phyloP scores from a whole-genome alignment of 2,888 invertebrate species.

The Monoplex corrugatus region DNA sequence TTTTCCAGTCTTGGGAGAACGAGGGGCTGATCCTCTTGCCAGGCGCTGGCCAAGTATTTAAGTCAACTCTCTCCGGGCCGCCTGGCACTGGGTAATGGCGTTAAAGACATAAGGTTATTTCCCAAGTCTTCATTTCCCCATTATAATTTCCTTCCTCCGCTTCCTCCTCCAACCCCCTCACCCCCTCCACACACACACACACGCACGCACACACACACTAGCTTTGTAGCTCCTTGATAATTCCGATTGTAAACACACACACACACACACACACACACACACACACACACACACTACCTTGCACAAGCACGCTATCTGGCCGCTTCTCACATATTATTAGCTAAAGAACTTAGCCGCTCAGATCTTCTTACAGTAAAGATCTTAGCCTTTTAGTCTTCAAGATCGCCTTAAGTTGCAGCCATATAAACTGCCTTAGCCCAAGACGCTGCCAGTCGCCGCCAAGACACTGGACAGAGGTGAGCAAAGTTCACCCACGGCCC shows the following conservation, averaged over 20 bases:
- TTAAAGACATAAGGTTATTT: slow-evolving; percentile 1
- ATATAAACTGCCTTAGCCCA: slow-evolving; percentile 50
- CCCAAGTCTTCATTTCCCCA: neutral
- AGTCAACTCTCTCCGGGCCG: slow-evolving; percentile 14
- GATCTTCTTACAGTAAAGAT: slow-evolving; percentile 62
- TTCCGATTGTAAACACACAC: slow-evolving; percentile 44
- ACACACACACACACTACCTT: slow-evolving; percentile 17
- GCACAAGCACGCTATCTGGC: slow-evolving; percentile 40
- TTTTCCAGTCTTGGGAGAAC: neutral
- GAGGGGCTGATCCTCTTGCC: slow-evolving; percentile 35
- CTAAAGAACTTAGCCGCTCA: slow-evolving; percentile 59
- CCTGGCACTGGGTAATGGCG: neutral
- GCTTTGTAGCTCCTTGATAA: slow-evolving; percentile 35
- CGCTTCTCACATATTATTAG: slow-evolving; percentile 55
- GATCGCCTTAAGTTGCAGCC: slow-evolving; percentile 58
- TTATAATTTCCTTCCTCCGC: neutral
- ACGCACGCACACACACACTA: neutral
- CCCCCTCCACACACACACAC: neutral
- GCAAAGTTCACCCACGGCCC: slow-evolving; percentile 31
- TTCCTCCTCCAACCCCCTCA: neutral
- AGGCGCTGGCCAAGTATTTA: slow-evolving; percentile 4
- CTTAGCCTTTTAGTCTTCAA: slow-evolving; percentile 59
- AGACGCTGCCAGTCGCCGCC: slow-evolving; percentile 37
- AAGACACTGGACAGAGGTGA: slow-evolving; percentile 7
- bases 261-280: slow-evolving; percentile 34